A percentile compares a stretch with the other conserved stretches of the same genome.
Evolutionary conservation across 2,888 invertebrate genomes (phyloP).

Genomic region (Mythimna lalbum): DNA sequence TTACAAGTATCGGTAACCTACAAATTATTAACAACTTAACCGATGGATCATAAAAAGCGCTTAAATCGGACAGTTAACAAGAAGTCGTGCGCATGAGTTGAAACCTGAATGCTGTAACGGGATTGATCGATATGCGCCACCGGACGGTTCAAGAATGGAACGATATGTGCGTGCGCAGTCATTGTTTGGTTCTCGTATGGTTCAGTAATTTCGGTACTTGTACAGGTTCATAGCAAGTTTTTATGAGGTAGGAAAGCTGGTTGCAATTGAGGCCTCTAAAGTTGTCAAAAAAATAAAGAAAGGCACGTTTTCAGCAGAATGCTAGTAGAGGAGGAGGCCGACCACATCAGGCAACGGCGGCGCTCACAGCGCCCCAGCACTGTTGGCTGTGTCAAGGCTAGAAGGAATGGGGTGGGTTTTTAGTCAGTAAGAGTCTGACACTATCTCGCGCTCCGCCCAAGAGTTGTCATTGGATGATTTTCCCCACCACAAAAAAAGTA

Average conservation of each 20-base stretch:
- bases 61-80: conserved; percentile 48
- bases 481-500: too few species aligned
- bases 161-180: conserved; percentile 60
- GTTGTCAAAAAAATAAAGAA: too few species aligned
- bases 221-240: conserved; percentile 40
- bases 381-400: too few species aligned
- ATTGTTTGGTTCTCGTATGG: conserved; percentile 67
- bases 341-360: too few species aligned
- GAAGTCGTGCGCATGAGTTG: conserved; percentile 57
- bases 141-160: conserved; percentile 67
- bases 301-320: too few species aligned
- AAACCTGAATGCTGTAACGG: conserved; percentile 70
- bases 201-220: conserved; percentile 43
- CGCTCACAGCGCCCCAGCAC: too few species aligned
- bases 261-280: too few species aligned
- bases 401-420: too few species aligned
- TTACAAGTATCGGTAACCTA: conserved; percentile 27
- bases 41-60: conserved; percentile 34
- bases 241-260: neutral
- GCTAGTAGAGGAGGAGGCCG: too few species aligned
- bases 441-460: too few species aligned
- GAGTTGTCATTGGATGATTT: too few species aligned
- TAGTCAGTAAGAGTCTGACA: too few species aligned
- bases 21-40: conserved; percentile 30
- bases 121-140: conserved; percentile 70